Evolutionary conservation across 2,797 vertebrate genomes (phyloP), one percentile per base, ranked within the genome.

Genomic region (Pipistrellus pipistrellus): DNA sequence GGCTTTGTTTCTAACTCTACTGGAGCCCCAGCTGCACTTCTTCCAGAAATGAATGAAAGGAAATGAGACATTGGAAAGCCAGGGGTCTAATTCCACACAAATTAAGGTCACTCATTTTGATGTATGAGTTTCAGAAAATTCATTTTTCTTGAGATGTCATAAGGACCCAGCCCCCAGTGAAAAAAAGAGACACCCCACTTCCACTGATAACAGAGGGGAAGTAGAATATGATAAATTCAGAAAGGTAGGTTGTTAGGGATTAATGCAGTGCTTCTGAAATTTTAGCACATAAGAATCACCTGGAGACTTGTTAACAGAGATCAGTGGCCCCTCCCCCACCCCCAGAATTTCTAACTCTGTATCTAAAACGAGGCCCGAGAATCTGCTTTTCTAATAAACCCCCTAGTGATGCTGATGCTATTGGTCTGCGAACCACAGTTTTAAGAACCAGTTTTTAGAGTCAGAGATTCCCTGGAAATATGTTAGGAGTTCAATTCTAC

Each of bases 381-480:
- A 62, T 92, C 48, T 93, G 30, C 13, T 51, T 93, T 94, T 75
- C 69, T 85, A 85, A 25, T n/a, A 93, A 82, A 68, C 71, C 55
- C 12, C 4, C 18, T 51, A 15, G 64, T 75, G 38, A n/a, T 38
- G 2, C 13, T 69, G 12, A 20, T 46, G 21, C 4, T 59, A 2
- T 6, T 80, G 8, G 9, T 68, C 32, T 64, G 23, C 46, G 41
- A 69, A 75, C 53, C 30, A 87, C 8, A 59, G 71, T 62, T 80
- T 88, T 78, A 59, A 83, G 62, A 46, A 72, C 8, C 6, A 21
- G 4, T 78, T 81, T 85, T 90, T 57, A 57, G 38, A 85, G 25
- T 80, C n/a, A 15, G 55, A 73, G 30, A 68, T 59, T 2, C 30
- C 59, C 69, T 11, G 9, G 25, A 93, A 85, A 69, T 17, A 55